These are phyloP conservation scores for Agrochola macilenta DNA, from an alignment of 2,888 invertebrate genomes.

Conservation along the genomic window DNA sequence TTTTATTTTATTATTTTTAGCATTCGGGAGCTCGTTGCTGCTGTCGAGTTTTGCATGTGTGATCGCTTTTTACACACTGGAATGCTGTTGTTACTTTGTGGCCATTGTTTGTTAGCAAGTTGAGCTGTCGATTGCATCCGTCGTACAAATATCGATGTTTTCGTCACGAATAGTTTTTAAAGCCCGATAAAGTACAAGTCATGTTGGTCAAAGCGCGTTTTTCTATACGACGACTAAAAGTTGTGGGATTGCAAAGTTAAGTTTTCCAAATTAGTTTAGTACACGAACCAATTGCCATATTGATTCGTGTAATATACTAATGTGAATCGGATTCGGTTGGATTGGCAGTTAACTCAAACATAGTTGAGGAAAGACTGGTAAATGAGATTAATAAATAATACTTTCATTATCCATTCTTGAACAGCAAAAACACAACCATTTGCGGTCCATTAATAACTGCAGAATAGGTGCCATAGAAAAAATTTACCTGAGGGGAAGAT, in stretches of 20 bases:
- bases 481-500: not conserved
- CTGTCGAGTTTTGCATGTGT: conserved; percentile 38
- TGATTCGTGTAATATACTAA: not conserved
- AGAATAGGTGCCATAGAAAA: not conserved
- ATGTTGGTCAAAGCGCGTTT: not conserved
- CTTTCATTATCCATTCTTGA: not conserved
- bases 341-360: not conserved
- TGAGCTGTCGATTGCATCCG: conserved; percentile 38
- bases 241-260: not conserved
- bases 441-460: not conserved
- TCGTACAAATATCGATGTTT: conserved; percentile 29
- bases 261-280: no score
- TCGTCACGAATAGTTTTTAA: conserved; percentile 10
- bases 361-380: not conserved
- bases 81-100: conserved; percentile 39
- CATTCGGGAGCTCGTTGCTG: conserved; percentile 17
- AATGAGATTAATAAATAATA: not conserved
- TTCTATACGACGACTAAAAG: not conserved
- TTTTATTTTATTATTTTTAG: conserved; percentile 22
- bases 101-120: conserved; percentile 37
- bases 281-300: not conserved
- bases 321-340: not conserved
- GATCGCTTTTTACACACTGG: conserved; percentile 40
- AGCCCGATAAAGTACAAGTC: conserved; percentile 2
- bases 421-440: not conserved